Conservation (phyloP, 1,140 invertebrate species). For the Drosophila nikananu region DNA sequence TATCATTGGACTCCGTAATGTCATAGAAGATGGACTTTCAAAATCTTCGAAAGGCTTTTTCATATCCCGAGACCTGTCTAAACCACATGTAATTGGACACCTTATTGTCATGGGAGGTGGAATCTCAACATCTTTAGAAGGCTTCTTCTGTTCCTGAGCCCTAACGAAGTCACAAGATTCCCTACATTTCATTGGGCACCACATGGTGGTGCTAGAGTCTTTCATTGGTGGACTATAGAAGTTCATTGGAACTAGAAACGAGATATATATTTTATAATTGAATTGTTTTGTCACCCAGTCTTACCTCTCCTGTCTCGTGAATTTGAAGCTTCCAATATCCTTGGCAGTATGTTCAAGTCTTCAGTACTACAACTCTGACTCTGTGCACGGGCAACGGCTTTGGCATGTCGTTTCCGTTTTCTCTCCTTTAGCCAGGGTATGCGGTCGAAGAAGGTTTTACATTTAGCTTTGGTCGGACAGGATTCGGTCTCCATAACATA, state of each 20-base stretch:
- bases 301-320: not conserved
- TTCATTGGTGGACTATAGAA: not conserved
- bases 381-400: conserved; percentile 6
- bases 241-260: not conserved
- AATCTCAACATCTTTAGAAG: too few species aligned
- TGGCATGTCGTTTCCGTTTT: conserved; percentile 26
- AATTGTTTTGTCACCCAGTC: not conserved
- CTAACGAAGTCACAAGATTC: not conserved
- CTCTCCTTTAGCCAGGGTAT: conserved; percentile 15
- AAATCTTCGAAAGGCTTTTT: not conserved
- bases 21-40: not conserved
- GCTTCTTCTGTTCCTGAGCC: not conserved
- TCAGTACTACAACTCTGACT: conserved; percentile 32
- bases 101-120: not conserved
- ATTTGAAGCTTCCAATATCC: conserved; percentile 20
- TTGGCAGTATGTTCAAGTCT: conserved; percentile 18
- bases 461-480: not conserved
- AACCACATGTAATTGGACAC: not conserved
- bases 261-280: not conserved
- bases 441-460: not conserved
- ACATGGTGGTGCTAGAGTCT: conserved; percentile 63
- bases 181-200: conserved; percentile 12
- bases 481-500: not conserved
- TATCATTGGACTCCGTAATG: not conserved
- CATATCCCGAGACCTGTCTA: not conserved